phyloP scores from a whole-genome alignment of 2,888 invertebrate species.

The Trachelus stipa region DNA sequence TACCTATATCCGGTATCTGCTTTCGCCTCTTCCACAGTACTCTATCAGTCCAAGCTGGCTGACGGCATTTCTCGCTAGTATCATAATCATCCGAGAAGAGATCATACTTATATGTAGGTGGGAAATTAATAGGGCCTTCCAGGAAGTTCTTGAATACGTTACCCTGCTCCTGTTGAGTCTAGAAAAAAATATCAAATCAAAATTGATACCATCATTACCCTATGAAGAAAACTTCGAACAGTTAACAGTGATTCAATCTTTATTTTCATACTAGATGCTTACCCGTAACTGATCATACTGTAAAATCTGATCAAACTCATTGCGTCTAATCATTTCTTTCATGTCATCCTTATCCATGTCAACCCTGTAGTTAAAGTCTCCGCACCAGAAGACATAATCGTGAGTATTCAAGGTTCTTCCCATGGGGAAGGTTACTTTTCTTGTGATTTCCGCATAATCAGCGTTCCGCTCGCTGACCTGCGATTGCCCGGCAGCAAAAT shows the following conservation, averaged over 20 bases:
- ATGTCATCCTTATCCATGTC: constrained; percentile 96
- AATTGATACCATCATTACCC: not conserved
- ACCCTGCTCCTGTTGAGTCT: constrained; percentile 81
- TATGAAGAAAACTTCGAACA: not conserved
- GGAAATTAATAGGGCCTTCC: constrained; percentile 92
- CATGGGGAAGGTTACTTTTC: constrained; percentile 92
- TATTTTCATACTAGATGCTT: constrained; percentile 22
- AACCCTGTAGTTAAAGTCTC: constrained; percentile 98
- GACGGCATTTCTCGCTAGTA: constrained; percentile 96
- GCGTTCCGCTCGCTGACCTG: constrained; percentile 95
- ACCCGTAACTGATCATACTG: constrained; percentile 88
- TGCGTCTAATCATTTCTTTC: constrained; percentile 82
- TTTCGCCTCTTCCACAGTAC: constrained; percentile 92
- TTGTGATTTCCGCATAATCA: constrained; percentile 95
- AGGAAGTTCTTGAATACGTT: constrained; percentile 92
- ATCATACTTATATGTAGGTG: constrained; percentile 99
- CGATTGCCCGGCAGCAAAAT: constrained; percentile 98
- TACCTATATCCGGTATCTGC: constrained; percentile 78
- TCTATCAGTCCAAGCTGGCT: constrained; percentile 99
- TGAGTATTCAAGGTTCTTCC: constrained; percentile 93
- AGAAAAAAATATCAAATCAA: constrained; percentile 13
- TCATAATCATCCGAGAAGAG: constrained; percentile 98
- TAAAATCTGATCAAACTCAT: constrained; percentile 81
- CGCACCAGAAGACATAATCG: constrained; percentile 99
- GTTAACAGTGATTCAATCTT: not conserved